Percentiles rank a stretch among this genome's conserved stretches.
Evolutionary conservation across 2,113 vertebrate species (phyloP).

Genomic region (Cephalopholis sonnerati): DNA sequence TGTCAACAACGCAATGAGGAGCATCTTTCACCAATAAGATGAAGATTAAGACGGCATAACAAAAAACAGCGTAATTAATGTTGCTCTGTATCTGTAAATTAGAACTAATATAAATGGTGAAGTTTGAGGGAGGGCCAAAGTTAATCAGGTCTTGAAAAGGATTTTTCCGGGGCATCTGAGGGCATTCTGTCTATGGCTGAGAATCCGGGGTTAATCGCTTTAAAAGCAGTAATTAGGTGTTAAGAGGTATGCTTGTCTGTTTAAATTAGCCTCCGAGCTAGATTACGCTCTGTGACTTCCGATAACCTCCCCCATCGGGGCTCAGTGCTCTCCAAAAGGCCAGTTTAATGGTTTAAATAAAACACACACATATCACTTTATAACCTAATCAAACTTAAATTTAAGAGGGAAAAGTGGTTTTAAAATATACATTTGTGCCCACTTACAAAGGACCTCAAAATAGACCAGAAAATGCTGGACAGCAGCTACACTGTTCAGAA

Average conservation of each 20-base stretch:
- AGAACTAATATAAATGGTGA: slow-evolving; percentile 3
- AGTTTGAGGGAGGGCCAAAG: slow-evolving; percentile 8
- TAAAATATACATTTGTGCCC: slow-evolving; percentile 1
- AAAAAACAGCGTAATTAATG: background rate
- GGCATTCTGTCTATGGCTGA: slow-evolving; percentile 75
- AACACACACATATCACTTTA: slow-evolving; percentile 22
- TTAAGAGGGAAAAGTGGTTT: background rate
- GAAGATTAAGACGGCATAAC: slow-evolving; percentile 9
- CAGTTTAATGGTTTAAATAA: slow-evolving; percentile 35
- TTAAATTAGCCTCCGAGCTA: slow-evolving; percentile 77
- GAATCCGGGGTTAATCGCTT: slow-evolving; percentile 81
- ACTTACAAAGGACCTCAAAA: slow-evolving; percentile 8
- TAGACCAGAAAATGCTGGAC: background rate
- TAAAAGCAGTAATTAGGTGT: slow-evolving; percentile 84
- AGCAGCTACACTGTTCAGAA: background rate
- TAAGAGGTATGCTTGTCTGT: slow-evolving; percentile 82
- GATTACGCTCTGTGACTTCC: slow-evolving; percentile 75
- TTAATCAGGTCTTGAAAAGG: slow-evolving; percentile 58
- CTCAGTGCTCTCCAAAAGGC: slow-evolving; percentile 48
- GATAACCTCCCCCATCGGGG: slow-evolving; percentile 57
- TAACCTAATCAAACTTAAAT: slow-evolving; percentile 22
- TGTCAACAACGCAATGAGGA: slow-evolving; percentile 27
- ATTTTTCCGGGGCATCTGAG: slow-evolving; percentile 62
- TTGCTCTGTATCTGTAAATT: slow-evolving; percentile 3
- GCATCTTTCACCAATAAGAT: slow-evolving; percentile 28